Percentiles rank a stretch among this genome's conserved stretches.
These are phyloP conservation scores for Hirtodrosophila alboralis DNA, from an alignment of 2,888 invertebrate species.

Conservation along the genomic window DNA sequence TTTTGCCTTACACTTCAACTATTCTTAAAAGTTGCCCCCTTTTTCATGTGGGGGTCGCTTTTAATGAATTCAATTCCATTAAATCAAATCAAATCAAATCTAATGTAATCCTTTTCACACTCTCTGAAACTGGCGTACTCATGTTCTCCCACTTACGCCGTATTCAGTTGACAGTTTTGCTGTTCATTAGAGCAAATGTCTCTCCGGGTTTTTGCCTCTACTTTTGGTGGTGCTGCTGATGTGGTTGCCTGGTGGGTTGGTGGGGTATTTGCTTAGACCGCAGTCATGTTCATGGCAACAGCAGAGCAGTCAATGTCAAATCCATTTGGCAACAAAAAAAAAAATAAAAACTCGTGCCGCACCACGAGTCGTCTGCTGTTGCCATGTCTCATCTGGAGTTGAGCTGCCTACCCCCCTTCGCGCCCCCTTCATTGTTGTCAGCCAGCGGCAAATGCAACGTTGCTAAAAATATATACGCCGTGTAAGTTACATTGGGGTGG, in stretches of 20 bases:
- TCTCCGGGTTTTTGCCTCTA: no score
- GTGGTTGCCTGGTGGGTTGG: background rate
- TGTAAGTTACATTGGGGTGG: constrained; percentile 38
- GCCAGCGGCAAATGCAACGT: constrained; percentile 42
- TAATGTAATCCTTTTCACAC: constrained; percentile 32
- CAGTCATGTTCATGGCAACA: constrained; percentile 7
- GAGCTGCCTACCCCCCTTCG: no score
- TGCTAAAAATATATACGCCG: constrained; percentile 52
- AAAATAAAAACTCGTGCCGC: constrained; percentile 24
- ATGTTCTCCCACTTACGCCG: background rate
- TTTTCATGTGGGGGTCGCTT: constrained; percentile 8
- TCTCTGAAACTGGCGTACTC: background rate
- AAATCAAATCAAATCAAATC: constrained; percentile 43
- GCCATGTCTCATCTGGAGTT: constrained; percentile 16
- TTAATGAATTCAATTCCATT: constrained; percentile 48
- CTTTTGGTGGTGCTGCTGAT: no score
- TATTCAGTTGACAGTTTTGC: constrained; percentile 52
- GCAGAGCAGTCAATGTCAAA: constrained; percentile 54
- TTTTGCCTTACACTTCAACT: no score
- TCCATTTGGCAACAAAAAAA: no score
- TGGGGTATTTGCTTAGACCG: constrained; percentile 1
- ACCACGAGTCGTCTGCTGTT: constrained; percentile 16
- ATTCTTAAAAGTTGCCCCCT: constrained; percentile 32
- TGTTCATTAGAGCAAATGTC: constrained; percentile 37
- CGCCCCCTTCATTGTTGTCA: constrained; percentile 21